A percentile compares a stretch with the other conserved stretches of the same genome.
phyloP scores from a whole-genome alignment of 2,113 vertebrate genomes.

The Amphiprion ocellaris region DNA sequence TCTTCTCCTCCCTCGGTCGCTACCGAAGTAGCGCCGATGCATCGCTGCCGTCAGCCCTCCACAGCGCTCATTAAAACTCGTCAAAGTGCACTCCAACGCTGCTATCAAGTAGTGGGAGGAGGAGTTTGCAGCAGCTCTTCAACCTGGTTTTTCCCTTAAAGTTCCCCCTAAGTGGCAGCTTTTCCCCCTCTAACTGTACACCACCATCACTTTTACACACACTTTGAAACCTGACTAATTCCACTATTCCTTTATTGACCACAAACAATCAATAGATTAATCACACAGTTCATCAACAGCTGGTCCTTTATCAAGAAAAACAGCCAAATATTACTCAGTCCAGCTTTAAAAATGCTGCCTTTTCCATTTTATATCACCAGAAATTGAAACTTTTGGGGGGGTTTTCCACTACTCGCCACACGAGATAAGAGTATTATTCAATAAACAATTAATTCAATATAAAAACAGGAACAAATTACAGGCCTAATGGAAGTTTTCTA shows the following conservation, averaged over 20 bases:
- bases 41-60: slow-evolving; percentile 31
- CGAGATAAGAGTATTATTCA: too few relatives aligned
- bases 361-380: not conserved
- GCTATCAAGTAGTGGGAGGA: not conserved
- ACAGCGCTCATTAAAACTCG: slow-evolving; percentile 31
- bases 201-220: not conserved
- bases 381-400: not conserved
- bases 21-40: slow-evolving; percentile 38
- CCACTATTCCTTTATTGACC: not conserved
- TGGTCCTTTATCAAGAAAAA: too few relatives aligned
- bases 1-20: not conserved
- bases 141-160: slow-evolving; percentile 37
- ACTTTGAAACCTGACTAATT: not conserved
- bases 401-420: too few relatives aligned
- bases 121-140: not conserved
- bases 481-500: not conserved
- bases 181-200: too few relatives aligned
- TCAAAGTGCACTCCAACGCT: slow-evolving; percentile 24
- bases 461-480: not conserved
- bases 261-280: too few relatives aligned
- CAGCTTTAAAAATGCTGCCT: not conserved
- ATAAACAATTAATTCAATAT: not conserved
- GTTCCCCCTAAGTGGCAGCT: slow-evolving; percentile 5
- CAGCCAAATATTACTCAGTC: too few relatives aligned
- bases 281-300: not conserved